Evolutionary conservation across 2,888 invertebrate genomes (phyloP).

Genomic region (Aphodius granarius): DNA sequence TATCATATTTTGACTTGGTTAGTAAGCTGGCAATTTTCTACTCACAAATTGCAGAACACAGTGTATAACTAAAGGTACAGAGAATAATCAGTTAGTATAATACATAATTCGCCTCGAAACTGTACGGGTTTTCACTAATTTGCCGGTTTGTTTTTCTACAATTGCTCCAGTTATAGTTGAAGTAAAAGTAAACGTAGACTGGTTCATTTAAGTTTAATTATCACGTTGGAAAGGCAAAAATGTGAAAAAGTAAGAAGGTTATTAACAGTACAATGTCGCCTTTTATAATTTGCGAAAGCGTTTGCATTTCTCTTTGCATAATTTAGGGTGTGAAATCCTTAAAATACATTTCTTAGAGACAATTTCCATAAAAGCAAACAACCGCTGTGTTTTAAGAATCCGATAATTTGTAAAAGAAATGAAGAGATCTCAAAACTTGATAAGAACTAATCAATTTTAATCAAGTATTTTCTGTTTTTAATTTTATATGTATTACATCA

Average conservation of each 20-base stretch:
- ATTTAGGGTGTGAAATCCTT: not conserved
- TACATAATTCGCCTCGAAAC: too few relatives aligned
- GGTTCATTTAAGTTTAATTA: not conserved
- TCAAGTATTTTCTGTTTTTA: not conserved
- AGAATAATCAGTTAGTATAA: too few relatives aligned
- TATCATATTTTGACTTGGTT: too few relatives aligned
- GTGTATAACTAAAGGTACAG: too few relatives aligned
- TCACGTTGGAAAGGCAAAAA: not conserved
- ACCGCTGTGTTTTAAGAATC: not conserved
- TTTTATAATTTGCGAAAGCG: not conserved
- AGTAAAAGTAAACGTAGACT: not conserved
- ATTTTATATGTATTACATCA: not conserved
- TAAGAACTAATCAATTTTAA: not conserved
- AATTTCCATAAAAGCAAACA: not conserved
- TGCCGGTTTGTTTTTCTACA: not conserved
- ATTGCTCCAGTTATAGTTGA: not conserved
- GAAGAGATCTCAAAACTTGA: too few relatives aligned
- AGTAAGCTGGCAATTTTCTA: too few relatives aligned
- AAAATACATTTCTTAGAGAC: not conserved
- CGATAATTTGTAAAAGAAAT: too few relatives aligned
- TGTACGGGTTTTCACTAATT: too few relatives aligned
- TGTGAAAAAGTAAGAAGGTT: not conserved
- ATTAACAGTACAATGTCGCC: not conserved
- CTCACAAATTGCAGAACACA: too few relatives aligned
- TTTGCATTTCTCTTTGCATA: not conserved